Evolutionary conservation across 2,888 invertebrate species (phyloP).

Genomic region (Liposcelis brunnea): DNA sequence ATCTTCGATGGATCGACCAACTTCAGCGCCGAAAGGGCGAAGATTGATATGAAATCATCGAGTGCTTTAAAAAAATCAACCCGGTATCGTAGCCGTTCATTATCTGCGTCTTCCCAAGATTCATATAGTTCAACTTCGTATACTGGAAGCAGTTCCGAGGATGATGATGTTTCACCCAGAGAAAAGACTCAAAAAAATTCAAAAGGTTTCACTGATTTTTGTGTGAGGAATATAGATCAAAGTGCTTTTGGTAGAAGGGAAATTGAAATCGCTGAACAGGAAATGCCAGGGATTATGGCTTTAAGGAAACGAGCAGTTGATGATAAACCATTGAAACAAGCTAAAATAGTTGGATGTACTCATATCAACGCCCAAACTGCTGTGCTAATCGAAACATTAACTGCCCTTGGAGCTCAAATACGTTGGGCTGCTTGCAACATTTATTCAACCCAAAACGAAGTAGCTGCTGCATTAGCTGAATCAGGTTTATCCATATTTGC

Average conservation of each 20-base stretch:
- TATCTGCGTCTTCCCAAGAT: constrained; percentile 88
- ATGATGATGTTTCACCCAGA: constrained; percentile 82
- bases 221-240: constrained; percentile 84
- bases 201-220: constrained; percentile 73
- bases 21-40: constrained; percentile 21
- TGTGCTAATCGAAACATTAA: constrained; percentile 78
- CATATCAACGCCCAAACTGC: constrained; percentile 98
- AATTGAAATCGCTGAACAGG: constrained; percentile 97
- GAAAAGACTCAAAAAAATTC: constrained; percentile 83
- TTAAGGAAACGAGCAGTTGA: constrained; percentile 78
- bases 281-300: constrained; percentile 98
- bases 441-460: constrained; percentile 71
- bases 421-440: constrained; percentile 97
- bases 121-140: constrained; percentile 74
- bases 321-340: constrained; percentile 88
- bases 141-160: constrained; percentile 82
- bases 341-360: constrained; percentile 92
- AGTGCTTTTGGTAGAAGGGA: constrained; percentile 87
- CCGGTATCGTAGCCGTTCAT: constrained; percentile 72
- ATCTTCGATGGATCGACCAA: constrained; percentile 25
- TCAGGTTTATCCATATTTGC: constrained; percentile 77
- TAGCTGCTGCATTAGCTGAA: constrained; percentile 87
- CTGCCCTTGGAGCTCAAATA: constrained; percentile 75
- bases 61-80: constrained; percentile 75
- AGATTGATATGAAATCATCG: constrained; percentile 29